Evolutionary conservation across 2,113 vertebrate genomes (phyloP), one percentile per base, ranked within the genome.

Genomic region (Megaptera novaeangliae): DNA sequence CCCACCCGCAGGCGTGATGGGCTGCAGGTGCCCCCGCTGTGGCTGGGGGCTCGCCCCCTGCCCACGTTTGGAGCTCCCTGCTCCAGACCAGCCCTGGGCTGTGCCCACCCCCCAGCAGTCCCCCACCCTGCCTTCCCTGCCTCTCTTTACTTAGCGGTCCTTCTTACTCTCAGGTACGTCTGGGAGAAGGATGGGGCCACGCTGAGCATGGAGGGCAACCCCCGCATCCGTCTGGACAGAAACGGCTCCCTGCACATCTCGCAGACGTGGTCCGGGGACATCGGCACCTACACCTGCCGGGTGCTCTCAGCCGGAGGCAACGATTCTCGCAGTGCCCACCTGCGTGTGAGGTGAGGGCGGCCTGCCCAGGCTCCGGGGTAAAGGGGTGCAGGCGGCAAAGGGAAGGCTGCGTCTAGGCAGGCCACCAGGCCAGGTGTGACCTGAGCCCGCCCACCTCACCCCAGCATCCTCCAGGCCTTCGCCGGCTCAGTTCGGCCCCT

Each of bases 251-350:
- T 99, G 92, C 99, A 99, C 98, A 99, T 99, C 98, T 99, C 99
- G n/a, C 99, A 99, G 97, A 99, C 99, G 2, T 99, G 99, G 99
- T 99, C 99, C 0, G 99, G 99, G 0, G 99, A 99, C 98, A 99
- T 99, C 0, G 99, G 99, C 96, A 99, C 99, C 0, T 99, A 99
- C 98, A 99, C 99, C 63, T 99, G 99, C 98, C 98, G 99, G 8
- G 99, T 99, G 95, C 98, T 99, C 36, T 99, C 99, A 0, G 99
- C 99, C 0, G 99, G 99, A 1, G 99, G 99, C 94, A 99, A 99
- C 6, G 99, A 99, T 98, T 99, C 99, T 0, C 99, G 99, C 90
- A 99, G 98, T 3, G 99, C 99, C 5, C 99, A 99, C 98, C 99
- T 99, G 31, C 99, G 99, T 0, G 99, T 99, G 98, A 99, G 99